Evolutionary conservation across 2,888 invertebrate genomes (phyloP), one percentile per base, ranked within the genome.

Genomic region (Nipponacmea schrenckii): DNA sequence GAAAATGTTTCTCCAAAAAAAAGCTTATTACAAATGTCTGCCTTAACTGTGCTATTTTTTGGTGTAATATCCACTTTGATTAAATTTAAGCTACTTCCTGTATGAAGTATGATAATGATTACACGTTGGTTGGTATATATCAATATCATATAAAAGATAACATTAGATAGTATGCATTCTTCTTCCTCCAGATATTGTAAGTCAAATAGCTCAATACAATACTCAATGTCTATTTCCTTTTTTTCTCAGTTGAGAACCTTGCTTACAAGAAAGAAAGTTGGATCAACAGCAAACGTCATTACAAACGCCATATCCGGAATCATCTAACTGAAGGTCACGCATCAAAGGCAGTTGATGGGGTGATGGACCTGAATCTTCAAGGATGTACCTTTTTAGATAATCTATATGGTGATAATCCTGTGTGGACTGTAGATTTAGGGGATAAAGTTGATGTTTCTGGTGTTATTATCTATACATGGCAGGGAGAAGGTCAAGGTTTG

Each of bases 381-480:
- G 85, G 86, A 74, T 91, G 91, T 77, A 90, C 91, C 46, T 89
- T 91, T 50, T 84, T 91, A 64, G 90, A 91, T 83, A 91, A 91
- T 84, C 89, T 90, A 77, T 90, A 90, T 79, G 90, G 90, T n/a
- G 90, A 90, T 69, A 87, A 89, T 68, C 91, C 91, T 0, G 87
- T 90, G 64, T 90, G 90, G 90, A 91, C 90, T 84, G 90, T 91
- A 12, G 91, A 91, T 78, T 83, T 91, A 56, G 90, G 90, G 12
- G 81, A 83, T 67, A 87, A 86, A 75, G 81, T 80, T 69, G 81
- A 86, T 20, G 87, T 91, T 27, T 84, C 88, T 14, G 91, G 91
- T 2, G 87, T 90, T 20, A 85, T 91, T 50, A 87, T 91, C 65
- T 86, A 89, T 77, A 91, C 91, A 5, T 91, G 91, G 91, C 90